phyloP scores from a whole-genome alignment of 2,797 vertebrate genomes.

The Sylvilagus floridanus region DNA sequence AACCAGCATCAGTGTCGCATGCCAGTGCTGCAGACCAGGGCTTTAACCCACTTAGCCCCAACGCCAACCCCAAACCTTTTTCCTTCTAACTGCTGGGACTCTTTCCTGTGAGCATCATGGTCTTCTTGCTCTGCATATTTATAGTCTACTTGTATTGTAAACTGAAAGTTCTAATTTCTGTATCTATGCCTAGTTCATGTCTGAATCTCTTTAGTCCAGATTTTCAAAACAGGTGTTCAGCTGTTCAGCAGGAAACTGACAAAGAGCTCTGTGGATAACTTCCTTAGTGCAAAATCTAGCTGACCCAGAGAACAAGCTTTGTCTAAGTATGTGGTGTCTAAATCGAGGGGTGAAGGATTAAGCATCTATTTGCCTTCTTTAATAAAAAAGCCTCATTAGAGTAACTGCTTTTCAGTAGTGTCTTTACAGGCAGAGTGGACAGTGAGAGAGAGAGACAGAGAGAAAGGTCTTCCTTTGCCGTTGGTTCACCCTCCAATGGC shows the following conservation, averaged over 20 bases:
- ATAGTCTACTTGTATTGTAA: constrained; percentile 35
- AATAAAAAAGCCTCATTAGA: constrained; percentile 4
- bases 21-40: no score
- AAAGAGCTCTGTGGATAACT: neutral
- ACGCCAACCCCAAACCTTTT: no score
- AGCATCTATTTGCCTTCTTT: neutral
- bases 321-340: neutral
- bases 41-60: no score
- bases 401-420: constrained; percentile 6
- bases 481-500: no score
- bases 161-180: neutral
- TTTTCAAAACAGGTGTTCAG: neutral
- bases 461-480: no score
- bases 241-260: neutral
- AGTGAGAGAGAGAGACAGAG: no score
- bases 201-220: constrained; percentile 1
- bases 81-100: neutral
- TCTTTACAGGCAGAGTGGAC: no score
- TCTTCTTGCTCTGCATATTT: constrained; percentile 37
- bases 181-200: neutral
- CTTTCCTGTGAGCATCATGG: constrained; percentile 4
- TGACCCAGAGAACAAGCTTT: constrained; percentile 26
- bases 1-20: no score
- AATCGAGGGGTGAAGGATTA: neutral
- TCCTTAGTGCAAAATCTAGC: constrained; percentile 29